phyloP scores from a whole-genome alignment of 1,140 invertebrate species.

The Heliconius congener region DNA sequence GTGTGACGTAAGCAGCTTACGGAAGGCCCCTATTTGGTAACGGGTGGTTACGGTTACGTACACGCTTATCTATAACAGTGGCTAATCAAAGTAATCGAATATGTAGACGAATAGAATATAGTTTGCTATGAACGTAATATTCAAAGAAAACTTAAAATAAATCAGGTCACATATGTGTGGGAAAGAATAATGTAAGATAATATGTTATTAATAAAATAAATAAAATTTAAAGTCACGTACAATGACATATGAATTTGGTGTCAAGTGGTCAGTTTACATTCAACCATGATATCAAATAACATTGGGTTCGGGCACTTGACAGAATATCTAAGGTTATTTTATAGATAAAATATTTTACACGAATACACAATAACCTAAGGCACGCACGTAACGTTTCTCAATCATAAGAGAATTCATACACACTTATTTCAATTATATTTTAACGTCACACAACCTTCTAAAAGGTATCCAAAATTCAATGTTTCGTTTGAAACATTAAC shows the following conservation, averaged over 20 bases:
- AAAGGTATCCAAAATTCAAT: slow-evolving; percentile 62
- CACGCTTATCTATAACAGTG: slow-evolving; percentile 43
- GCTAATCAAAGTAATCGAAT: slow-evolving; percentile 7
- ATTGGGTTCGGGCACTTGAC: slow-evolving; percentile 38
- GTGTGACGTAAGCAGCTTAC: too few species aligned
- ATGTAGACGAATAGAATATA: slow-evolving; percentile 41
- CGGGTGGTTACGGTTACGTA: slow-evolving; percentile 48
- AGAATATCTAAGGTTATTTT: slow-evolving; percentile 58
- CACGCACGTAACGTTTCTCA: slow-evolving; percentile 37
- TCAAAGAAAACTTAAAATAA: slow-evolving; percentile 75
- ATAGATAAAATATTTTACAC: slow-evolving; percentile 6
- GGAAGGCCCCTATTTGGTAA: slow-evolving; percentile 60
- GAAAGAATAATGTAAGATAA: slow-evolving; percentile 41
- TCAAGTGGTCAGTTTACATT: slow-evolving; percentile 28
- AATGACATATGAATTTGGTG: slow-evolving; percentile 15
- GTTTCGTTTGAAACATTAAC: slow-evolving; percentile 47
- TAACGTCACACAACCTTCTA: slow-evolving; percentile 42
- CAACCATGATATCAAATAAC: slow-evolving; percentile 23
- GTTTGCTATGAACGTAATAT: slow-evolving; percentile 47
- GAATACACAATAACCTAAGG: slow-evolving; percentile 37
- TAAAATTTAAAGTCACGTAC: slow-evolving; percentile 33
- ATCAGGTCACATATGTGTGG: slow-evolving; percentile 78
- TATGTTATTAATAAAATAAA: slow-evolving; percentile 51
- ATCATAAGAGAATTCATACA: slow-evolving; percentile 40
- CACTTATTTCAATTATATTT: slow-evolving; percentile 22